Conservation (phyloP, 1,140 invertebrate genomes). For the Orchesella cincta region DNA sequence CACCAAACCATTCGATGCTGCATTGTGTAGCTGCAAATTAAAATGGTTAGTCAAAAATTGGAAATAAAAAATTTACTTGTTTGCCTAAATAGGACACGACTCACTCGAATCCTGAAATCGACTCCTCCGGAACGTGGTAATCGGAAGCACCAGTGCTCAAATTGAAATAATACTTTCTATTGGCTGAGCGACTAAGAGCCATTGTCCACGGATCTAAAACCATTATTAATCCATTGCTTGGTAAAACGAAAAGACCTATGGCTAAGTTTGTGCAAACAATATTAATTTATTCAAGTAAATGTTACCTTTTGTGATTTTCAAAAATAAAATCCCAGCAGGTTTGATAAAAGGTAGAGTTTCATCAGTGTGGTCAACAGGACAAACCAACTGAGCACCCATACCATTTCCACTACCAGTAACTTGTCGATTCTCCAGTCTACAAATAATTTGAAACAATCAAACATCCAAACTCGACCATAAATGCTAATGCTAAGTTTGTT, state of each 20-base stretch:
- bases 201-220: slow-evolving; percentile 60
- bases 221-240: slow-evolving; percentile 1
- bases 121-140: slow-evolving; percentile 57
- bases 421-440: slow-evolving; percentile 53
- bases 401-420: slow-evolving; percentile 53
- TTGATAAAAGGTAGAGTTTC: slow-evolving; percentile 56
- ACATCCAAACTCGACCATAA: background rate
- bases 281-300: background rate
- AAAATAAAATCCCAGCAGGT: slow-evolving; percentile 62
- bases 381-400: slow-evolving; percentile 48
- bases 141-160: slow-evolving; percentile 52
- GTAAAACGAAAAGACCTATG: background rate
- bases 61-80: background rate
- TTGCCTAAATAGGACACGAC: slow-evolving; percentile 18
- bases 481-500: slow-evolving; percentile 38
- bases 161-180: slow-evolving; percentile 63
- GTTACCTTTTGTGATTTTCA: slow-evolving; percentile 57
- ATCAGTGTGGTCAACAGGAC: slow-evolving; percentile 54
- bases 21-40: slow-evolving; percentile 38
- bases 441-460: background rate
- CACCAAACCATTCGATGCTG: slow-evolving; percentile 38
- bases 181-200: slow-evolving; percentile 57
- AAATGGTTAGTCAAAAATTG: background rate
- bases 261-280: too few relatives aligned
- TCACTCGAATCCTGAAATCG: slow-evolving; percentile 56